Evolutionary conservation across 2,797 vertebrate genomes (phyloP).

Genomic region (Chiloscyllium punctatum): DNA sequence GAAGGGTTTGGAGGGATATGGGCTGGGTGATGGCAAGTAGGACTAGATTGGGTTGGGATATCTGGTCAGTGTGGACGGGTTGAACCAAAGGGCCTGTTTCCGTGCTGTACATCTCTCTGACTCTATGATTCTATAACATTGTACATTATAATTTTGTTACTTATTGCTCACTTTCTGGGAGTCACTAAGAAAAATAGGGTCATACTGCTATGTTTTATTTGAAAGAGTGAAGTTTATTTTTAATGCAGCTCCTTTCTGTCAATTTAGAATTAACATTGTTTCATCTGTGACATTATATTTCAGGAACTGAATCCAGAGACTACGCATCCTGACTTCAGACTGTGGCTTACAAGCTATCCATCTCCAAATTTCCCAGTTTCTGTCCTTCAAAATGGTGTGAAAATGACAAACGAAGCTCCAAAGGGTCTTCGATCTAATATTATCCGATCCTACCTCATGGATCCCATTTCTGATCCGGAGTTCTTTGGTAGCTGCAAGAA

Average conservation of each 20-base stretch:
- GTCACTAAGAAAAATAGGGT: neutral
- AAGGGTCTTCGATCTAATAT: conserved; percentile 80
- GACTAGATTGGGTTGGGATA: too few relatives aligned
- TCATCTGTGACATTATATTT: conserved; percentile 36
- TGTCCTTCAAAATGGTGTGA: conserved; percentile 82
- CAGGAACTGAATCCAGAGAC: conserved; percentile 76
- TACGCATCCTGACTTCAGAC: conserved; percentile 79
- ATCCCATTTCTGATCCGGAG: conserved; percentile 74
- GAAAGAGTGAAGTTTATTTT: neutral
- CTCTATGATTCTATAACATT: too few relatives aligned
- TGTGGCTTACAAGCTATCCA: conserved; percentile 88
- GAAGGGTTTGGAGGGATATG: too few relatives aligned
- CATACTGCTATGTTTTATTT: neutral
- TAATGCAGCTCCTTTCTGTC: neutral
- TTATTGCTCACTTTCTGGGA: neutral
- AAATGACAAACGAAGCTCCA: conserved; percentile 86
- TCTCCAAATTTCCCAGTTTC: conserved; percentile 79
- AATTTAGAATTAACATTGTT: neutral
- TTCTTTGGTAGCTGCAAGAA: conserved; percentile 78
- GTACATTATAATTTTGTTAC: neutral
- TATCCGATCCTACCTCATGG: conserved; percentile 76
- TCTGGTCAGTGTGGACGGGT: too few relatives aligned
- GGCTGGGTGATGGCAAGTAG: too few relatives aligned
- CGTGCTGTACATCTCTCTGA: too few relatives aligned
- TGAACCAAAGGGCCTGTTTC: too few relatives aligned